phyloP scores from a whole-genome alignment of 2,888 invertebrate species.

The Diaprepes abbreviatus region DNA sequence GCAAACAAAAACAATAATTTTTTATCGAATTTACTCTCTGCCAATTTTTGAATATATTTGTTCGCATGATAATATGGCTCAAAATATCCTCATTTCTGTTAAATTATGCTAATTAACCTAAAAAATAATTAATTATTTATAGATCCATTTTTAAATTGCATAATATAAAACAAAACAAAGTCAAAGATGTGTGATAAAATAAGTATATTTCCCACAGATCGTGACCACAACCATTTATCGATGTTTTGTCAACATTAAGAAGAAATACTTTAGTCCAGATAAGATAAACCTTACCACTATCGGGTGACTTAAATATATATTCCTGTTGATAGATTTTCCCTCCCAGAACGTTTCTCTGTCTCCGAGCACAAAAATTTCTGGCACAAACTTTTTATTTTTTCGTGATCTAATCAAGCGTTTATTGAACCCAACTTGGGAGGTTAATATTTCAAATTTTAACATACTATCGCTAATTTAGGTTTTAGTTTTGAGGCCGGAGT shows the following conservation, averaged over 20 bases:
- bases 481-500: conserved; percentile 5
- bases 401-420: conserved; percentile 30
- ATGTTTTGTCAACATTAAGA: conserved; percentile 3
- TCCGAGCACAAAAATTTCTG: conserved; percentile 1
- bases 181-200: not conserved
- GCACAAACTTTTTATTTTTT: conserved; percentile 23
- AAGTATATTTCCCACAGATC: not conserved
- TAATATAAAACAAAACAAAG: not conserved
- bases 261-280: not conserved
- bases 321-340: not conserved
- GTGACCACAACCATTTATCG: not conserved
- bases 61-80: no score
- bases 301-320: not conserved
- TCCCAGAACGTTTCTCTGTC: conserved; percentile 6
- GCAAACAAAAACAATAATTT: no score
- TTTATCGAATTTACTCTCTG: no score
- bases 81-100: no score
- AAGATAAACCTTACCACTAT: conserved; percentile 1
- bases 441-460: conserved; percentile 19
- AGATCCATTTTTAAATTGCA: no score
- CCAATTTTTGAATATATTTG: no score
- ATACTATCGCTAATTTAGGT: conserved; percentile 14
- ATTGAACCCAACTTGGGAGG: conserved; percentile 20
- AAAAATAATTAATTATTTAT: no score
- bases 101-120: no score